phyloP scores from a whole-genome alignment of 1,140 invertebrate species.

The honey bee (Apis mellifera) region DNA sequence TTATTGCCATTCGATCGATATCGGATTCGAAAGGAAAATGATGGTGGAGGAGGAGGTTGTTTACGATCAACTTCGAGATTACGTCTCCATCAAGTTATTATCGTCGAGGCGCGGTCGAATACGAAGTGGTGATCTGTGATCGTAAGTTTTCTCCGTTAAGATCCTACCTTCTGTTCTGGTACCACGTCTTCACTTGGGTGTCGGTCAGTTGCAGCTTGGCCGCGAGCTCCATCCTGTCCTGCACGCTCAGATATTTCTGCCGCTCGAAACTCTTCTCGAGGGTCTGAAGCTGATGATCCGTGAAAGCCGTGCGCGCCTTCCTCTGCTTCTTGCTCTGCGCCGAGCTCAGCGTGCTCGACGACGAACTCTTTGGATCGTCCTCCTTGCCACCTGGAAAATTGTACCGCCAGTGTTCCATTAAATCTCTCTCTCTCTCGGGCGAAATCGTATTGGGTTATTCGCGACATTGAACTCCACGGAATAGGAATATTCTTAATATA shows the following conservation, averaged over 20 bases:
- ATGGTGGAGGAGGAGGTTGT: no score
- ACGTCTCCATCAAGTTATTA: no score
- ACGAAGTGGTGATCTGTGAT: not conserved
- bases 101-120: no score
- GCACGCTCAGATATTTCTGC: slow-evolving; percentile 99
- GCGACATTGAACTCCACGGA: no score
- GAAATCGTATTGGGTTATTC: no score
- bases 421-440: not conserved
- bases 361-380: slow-evolving; percentile 77
- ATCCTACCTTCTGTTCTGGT: slow-evolving; percentile 96
- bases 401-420: slow-evolving; percentile 19
- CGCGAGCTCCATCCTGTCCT: slow-evolving; percentile 98
- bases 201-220: slow-evolving; percentile 97
- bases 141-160: not conserved
- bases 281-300: slow-evolving; percentile 98
- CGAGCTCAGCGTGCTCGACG: slow-evolving; percentile 83
- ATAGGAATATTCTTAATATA: no score
- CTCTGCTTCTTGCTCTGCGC: slow-evolving; percentile 93
- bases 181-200: slow-evolving; percentile 99
- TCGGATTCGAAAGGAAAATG: no score
- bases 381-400: slow-evolving; percentile 77
- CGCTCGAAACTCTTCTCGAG: slow-evolving; percentile 98
- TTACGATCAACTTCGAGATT: no score
- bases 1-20: no score
- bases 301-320: slow-evolving; percentile 99